Base-by-base conservation (phyloP, 2,797 vertebrate species). In the Aselliscus stoliczkanus region DNA sequence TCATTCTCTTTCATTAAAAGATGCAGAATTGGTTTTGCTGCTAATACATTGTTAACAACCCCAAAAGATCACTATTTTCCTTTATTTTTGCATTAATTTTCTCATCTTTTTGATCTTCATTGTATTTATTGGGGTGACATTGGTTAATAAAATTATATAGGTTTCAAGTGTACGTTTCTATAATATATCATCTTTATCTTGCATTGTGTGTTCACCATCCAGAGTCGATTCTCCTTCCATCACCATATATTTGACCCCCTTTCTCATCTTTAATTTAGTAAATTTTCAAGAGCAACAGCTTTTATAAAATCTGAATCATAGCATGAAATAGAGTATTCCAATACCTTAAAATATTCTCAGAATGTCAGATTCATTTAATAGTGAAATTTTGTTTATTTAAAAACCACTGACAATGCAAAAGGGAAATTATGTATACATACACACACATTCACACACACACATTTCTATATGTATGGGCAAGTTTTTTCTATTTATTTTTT, bases 211-310 rank as follows among this genome's bases (percentile, higher is more conserved):
- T 50, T 50, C 47, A 50, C 47, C 47, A 47, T 13, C 47, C 47
- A 50, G 13, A 50, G 47, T 50, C 47, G 3, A 14, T 50, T 50
- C 47, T 50, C 47, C 47, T 50, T 50, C 14, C 2, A 4, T 50
- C 3, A 50, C 47, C 47, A 50, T 50, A 50, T 50, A 50, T 50
- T 50, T 50, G 47, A 50, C 47, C 47, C 47, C 47, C 47, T 70
- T 90, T 97, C 62, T 96, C 70, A 95, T 96, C 77, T 97, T 47
- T 95, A 95, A 95, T 54, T 97, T 85, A 92, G 90, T 65, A 88
- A n/a, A 93, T 90, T 97, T 96, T 94, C 52, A 96, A 95, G 91
- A 89, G 88, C 73, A 94, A 94, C 81, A 25, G 56, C 90, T 90
- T 96, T 96, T 97, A 77, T 5, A 0, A 97, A 84, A 95, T 62